Evolutionary conservation across 2,888 invertebrate genomes (phyloP).

Genomic region (Ischnus inquisitorius): DNA sequence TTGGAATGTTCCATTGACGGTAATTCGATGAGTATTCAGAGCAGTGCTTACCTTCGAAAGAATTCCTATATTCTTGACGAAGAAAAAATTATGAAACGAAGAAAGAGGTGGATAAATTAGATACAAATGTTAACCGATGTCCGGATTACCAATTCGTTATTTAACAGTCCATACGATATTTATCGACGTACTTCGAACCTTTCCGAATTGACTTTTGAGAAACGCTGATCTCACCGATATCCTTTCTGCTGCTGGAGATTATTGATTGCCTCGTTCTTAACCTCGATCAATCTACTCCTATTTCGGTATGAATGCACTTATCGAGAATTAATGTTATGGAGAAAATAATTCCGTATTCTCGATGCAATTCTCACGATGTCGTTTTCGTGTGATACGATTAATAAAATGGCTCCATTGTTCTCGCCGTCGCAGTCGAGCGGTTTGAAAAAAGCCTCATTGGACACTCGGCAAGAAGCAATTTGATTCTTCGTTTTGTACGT

Average conservation of each 20-base stretch:
- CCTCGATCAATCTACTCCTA: background rate
- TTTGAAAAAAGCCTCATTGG: conserved; percentile 54
- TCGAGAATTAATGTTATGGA: background rate
- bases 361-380: conserved; percentile 31
- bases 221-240: no score
- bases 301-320: background rate
- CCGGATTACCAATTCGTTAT: background rate
- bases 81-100: no score
- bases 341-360: background rate
- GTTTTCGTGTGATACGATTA: conserved; percentile 52
- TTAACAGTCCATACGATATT: background rate
- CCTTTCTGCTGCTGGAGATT: background rate
- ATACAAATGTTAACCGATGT: no score
- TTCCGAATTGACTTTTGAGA: no score
- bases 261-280: background rate
- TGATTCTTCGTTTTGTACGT: conserved; percentile 48
- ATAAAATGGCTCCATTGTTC: conserved; percentile 54
- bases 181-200: no score
- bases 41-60: background rate
- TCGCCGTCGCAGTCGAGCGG: conserved; percentile 19
- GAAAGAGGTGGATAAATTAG: no score
- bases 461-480: conserved; percentile 64
- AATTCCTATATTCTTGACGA: no score
- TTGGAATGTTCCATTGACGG: conserved; percentile 8
- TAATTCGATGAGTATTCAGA: background rate